phyloP scores from a whole-genome alignment of 2,888 invertebrate species.

The Carpatolechia fugitivella region DNA sequence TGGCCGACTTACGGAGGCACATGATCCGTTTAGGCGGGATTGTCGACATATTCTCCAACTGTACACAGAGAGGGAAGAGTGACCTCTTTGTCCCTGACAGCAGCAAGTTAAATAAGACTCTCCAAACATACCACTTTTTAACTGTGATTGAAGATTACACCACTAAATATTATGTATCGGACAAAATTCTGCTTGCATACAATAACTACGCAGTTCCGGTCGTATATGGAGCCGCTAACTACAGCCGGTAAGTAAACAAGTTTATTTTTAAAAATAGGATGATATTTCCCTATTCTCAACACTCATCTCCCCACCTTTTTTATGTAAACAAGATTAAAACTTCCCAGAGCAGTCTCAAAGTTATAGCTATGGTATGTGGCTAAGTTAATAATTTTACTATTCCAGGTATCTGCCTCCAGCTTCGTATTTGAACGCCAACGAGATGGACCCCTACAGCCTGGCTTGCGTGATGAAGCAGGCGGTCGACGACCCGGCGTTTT shows the following conservation, averaged over 20 bases:
- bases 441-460: constrained; percentile 46
- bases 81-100: constrained; percentile 27
- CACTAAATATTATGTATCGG: constrained; percentile 52
- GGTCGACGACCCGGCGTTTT: constrained; percentile 30
- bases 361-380: no score
- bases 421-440: constrained; percentile 51
- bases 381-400: neutral
- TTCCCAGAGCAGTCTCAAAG: neutral
- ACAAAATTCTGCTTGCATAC: constrained; percentile 57
- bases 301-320: no score
- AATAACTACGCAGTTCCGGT: constrained; percentile 83
- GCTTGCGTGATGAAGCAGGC: constrained; percentile 43
- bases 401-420: constrained; percentile 51
- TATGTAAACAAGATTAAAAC: no score
- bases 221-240: constrained; percentile 83
- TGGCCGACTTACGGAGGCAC: constrained; percentile 44
- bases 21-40: constrained; percentile 43
- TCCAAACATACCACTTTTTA: constrained; percentile 51
- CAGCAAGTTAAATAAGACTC: constrained; percentile 35
- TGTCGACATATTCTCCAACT: constrained; percentile 48
- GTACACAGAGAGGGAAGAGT: constrained; percentile 27
- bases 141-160: constrained; percentile 58
- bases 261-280: neutral
- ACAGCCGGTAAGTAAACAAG: constrained; percentile 53
- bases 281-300: no score